Conservation (phyloP, 2,888 invertebrate genomes). For the Chaitophorus viminalis region DNA sequence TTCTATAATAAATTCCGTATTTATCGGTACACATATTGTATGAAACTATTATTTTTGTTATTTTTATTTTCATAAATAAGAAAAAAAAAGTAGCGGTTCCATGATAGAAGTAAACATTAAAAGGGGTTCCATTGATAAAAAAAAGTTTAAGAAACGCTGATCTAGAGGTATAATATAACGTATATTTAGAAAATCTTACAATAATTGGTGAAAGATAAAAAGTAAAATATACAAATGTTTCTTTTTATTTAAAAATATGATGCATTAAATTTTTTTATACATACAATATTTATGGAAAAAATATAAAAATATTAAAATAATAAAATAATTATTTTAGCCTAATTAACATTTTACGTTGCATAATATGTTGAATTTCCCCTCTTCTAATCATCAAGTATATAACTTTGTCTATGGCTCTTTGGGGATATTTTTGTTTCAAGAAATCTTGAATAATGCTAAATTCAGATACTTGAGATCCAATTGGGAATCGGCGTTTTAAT, state of each 20-base stretch:
- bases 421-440: slow-evolving; percentile 78
- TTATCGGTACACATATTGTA: too few species aligned
- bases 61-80: too few species aligned
- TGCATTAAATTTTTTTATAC: not conserved
- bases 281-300: too few species aligned
- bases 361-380: slow-evolving; percentile 94
- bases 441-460: slow-evolving; percentile 83
- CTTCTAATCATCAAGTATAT: slow-evolving; percentile 93
- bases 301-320: too few species aligned
- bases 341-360: slow-evolving; percentile 97
- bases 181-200: not conserved
- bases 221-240: not conserved
- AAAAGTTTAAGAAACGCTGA: too few species aligned
- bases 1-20: too few species aligned
- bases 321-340: slow-evolving; percentile 77
- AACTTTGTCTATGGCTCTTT: slow-evolving; percentile 87
- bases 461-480: slow-evolving; percentile 82
- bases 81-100: too few species aligned
- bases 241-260: not conserved
- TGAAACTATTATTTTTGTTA: too few species aligned
- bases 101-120: too few species aligned
- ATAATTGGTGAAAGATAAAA: not conserved
- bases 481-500: slow-evolving; percentile 64
- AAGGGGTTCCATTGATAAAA: too few species aligned
- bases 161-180: too few species aligned